Evolutionary conservation across 2,888 invertebrate species (phyloP).

Genomic region (Hirtodrosophila cameraria): DNA sequence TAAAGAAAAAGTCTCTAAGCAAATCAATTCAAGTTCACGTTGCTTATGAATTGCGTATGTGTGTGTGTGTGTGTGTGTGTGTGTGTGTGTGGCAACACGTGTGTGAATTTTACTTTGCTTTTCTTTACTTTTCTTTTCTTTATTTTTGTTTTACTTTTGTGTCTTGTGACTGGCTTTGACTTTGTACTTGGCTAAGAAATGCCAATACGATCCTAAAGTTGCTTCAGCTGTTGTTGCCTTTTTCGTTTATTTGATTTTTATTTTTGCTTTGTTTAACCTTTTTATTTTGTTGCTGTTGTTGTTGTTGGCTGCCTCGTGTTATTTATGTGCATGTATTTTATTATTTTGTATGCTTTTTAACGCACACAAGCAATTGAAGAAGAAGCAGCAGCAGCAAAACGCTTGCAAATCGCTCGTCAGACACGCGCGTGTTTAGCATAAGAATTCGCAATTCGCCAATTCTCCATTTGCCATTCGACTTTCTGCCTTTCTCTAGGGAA

Average conservation of each 20-base stretch:
- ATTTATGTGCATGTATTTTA: slow-evolving; percentile 70
- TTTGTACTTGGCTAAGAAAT: slow-evolving; percentile 47
- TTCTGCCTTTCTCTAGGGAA: slow-evolving; percentile 56
- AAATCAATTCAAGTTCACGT: slow-evolving; percentile 80
- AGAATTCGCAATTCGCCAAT: slow-evolving; percentile 58
- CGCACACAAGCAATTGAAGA: slow-evolving; percentile 28
- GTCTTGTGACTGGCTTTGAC: slow-evolving; percentile 32
- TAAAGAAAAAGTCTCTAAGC: slow-evolving; percentile 52
- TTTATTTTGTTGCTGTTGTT: slow-evolving; percentile 19
- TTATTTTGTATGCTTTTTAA: slow-evolving; percentile 61
- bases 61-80: slow-evolving; percentile 63
- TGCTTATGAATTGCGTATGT: slow-evolving; percentile 34
- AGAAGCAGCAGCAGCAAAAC: slow-evolving; percentile 45
- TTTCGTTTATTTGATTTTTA: slow-evolving; percentile 71
- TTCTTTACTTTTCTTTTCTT: slow-evolving; percentile 24
- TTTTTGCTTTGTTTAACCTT: slow-evolving; percentile 42
- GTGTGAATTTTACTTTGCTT: slow-evolving; percentile 51
- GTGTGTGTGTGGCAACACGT: slow-evolving; percentile 46
- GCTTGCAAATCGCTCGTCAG: slow-evolving; percentile 64
- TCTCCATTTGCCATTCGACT: too few relatives aligned
- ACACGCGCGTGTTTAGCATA: slow-evolving; percentile 72
- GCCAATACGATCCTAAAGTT: slow-evolving; percentile 44
- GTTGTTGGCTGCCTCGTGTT: slow-evolving; percentile 54
- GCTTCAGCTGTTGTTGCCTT: slow-evolving; percentile 37
- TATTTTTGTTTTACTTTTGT: slow-evolving; percentile 35